Evolutionary conservation across 1,140 invertebrate genomes (phyloP), one percentile per base, ranked within the genome.

Genomic region (Trissolcus basalis): DNA sequence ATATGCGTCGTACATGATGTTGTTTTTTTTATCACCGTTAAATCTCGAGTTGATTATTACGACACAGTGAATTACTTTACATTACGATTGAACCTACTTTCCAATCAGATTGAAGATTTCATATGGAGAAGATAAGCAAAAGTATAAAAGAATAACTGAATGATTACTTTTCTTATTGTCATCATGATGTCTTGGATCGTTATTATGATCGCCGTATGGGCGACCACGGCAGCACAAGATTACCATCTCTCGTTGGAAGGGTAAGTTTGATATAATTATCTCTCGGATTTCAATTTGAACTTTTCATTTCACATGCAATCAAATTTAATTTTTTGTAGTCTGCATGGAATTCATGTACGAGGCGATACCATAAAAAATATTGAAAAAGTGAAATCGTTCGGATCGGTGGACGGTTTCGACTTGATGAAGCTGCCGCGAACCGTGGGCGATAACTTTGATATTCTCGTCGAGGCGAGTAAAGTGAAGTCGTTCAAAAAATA

Each of bases 381-480:
- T 1, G 32, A 14, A 3, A 60, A 80, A 10, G 50, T 83, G 0
- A 64, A 59, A 14, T 61, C 75, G 1, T 80, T 76, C 65, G 67
- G 72, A 0, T 48, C 63, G n/a, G 72, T 81, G 11, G 44, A 63
- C 0, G 81, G 82, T 5, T 79, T 82, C 9, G 82, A 85, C 67
- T 79, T 84, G 45, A 59, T 82, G 50, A 77, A 54, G 51, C 9
- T 69, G 11, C 63, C 80, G 0, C 72, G 70, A 2, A 11, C n/a
- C 13, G 12, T 75, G 0, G 43, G 56, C 9, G 76, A 80, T 0
- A 33, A 65, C 8, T 51, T 81, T 9, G 77, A 85, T 32, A 45
- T 84, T n/a, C 48, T 85, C n/a, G 82, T 86, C 0, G 75, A 81
- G 8, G 72, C 70, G 8, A 67, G 80, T 15, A 65, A 75, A 45